phyloP scores from a whole-genome alignment of 2,113 vertebrate genomes.

The Fregata magnificens region DNA sequence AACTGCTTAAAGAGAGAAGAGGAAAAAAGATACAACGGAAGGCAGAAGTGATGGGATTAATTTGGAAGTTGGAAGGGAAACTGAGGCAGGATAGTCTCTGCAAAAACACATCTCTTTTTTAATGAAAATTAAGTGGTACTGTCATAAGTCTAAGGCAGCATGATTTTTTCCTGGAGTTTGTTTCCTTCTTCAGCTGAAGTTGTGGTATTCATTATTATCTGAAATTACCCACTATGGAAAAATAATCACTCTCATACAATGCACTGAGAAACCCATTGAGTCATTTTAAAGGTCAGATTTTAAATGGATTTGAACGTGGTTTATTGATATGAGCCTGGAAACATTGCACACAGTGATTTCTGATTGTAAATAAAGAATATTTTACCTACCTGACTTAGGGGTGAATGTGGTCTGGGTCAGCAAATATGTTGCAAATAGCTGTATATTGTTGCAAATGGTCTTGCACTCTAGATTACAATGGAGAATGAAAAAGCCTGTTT shows the following conservation, averaged over 20 bases:
- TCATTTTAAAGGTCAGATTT: slow-evolving; percentile 24
- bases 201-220: neutral
- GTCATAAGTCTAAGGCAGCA: neutral
- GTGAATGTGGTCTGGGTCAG: neutral
- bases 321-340: neutral
- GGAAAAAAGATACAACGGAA: neutral
- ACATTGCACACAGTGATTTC: neutral
- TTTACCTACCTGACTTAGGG: neutral
- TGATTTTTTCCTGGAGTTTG: neutral
- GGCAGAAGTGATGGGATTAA: neutral
- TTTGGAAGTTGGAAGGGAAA: neutral
- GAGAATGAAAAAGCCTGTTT: neutral
- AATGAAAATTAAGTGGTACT: neutral
- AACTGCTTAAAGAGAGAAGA: neutral
- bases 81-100: neutral
- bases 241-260: neutral
- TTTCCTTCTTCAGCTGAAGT: neutral
- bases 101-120: neutral
- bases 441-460: neutral
- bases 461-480: neutral
- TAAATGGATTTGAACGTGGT: neutral
- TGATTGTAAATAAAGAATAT: neutral
- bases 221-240: neutral
- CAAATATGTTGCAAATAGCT: neutral
- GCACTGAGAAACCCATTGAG: neutral